Evolutionary conservation across 2,797 vertebrate species (phyloP), one percentile per base, ranked within the genome.

Genomic region (Microctenopoma steveboyesi): DNA sequence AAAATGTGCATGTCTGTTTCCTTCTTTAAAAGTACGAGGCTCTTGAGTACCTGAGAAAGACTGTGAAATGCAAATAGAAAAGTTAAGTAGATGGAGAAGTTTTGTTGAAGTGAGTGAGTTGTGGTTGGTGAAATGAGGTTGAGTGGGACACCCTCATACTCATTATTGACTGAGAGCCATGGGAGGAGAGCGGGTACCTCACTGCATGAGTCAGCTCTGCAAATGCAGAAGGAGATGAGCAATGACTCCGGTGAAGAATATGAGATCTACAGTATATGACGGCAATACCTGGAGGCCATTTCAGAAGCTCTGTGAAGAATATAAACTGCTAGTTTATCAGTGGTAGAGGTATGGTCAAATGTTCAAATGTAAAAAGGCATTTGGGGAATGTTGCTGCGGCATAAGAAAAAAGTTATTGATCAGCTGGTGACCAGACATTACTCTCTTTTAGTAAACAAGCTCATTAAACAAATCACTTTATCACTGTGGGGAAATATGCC

Each of bases 201-300:
- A 57, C 48, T 53, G 69, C 63, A 84, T 89, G 84, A 89, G 72
- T 87, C 81, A 72, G 78, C 79, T 67, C 64, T 64, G 55, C 64
- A 57, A 72, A 82, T 42, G 25, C 68, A 81, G 64, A 70, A 27
- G 79, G 54, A 66, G 59, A 72, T 67, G 68, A 46, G 16, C 7
- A 75, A 76, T 72, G 51, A 82, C 71, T 73, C 68, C 65, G 37
- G 60, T 55, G 61, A 55, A 61, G 51, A 68, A 72, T 77, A 69
- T 70, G 62, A 76, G 65, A 76, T 86, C 42, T 64, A 40, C 33
- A 35, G 33, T 40, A 72, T 81, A 72, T 67, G 59, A 59, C 75
- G 65, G 74, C 63, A 54, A 51, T 75, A 83, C 72, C 72, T 80
- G 22, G 13, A 76, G 64, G 78, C 71, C 47, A 37, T 81, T 69